Evolutionary conservation across 2,113 vertebrate genomes (phyloP).

Genomic region (Microcebus griseorufus): DNA sequence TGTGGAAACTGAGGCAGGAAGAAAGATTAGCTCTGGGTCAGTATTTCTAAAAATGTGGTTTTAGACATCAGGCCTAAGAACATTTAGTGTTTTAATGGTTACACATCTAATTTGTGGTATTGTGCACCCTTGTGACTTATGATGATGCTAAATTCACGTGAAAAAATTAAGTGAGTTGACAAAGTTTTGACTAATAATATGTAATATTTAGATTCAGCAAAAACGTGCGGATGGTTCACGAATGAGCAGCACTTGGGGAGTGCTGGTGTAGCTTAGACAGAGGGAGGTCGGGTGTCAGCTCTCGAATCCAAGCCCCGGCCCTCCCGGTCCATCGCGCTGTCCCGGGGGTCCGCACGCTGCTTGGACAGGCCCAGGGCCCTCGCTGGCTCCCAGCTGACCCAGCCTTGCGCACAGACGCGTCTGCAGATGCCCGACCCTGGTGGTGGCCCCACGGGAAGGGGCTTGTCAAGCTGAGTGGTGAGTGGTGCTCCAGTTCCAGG

Average conservation of each 20-base stretch:
- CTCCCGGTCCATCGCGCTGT: background rate
- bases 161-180: background rate
- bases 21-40: background rate
- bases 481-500: background rate
- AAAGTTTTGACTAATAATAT: background rate
- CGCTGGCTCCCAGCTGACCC: background rate
- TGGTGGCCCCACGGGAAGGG: background rate
- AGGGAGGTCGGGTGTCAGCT: background rate
- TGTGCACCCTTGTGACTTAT: background rate
- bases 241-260: background rate
- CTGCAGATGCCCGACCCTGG: background rate
- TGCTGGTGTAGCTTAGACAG: background rate
- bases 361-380: background rate
- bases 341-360: background rate
- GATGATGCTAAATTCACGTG: background rate
- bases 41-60: background rate
- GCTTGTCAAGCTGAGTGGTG: background rate
- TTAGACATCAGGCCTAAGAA: background rate
- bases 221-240: background rate
- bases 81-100: background rate
- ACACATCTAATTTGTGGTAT: background rate
- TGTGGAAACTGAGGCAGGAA: slow-evolving; percentile 16
- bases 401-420: background rate
- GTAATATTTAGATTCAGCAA: background rate
- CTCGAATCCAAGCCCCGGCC: background rate